Conservation (phyloP, 2,797 vertebrate genomes). For the Peromyscus nudipes region DNA sequence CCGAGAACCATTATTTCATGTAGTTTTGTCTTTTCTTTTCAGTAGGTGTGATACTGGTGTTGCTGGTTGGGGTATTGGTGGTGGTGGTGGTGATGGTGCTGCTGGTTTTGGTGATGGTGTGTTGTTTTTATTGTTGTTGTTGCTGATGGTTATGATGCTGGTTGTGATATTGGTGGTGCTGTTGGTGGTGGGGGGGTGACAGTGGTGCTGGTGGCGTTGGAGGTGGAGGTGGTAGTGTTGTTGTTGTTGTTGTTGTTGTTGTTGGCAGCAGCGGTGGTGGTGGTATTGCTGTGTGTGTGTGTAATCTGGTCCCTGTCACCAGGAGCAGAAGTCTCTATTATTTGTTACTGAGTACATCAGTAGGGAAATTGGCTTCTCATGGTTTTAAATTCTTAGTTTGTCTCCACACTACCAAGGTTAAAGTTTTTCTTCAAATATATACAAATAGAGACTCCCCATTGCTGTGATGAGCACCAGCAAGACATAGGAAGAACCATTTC, state of each 20-base stretch:
- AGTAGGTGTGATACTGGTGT: neutral
- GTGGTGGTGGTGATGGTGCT: neutral
- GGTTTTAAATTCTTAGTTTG: slow-evolving; percentile 21
- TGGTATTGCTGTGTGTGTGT: neutral
- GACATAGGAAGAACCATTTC: neutral
- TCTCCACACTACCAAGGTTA: neutral
- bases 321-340: neutral
- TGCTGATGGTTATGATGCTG: neutral
- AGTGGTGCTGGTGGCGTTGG: neutral
- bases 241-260: neutral
- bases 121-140: neutral
- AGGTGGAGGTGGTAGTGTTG: neutral
- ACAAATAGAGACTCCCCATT: neutral
- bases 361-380: neutral
- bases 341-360: neutral
- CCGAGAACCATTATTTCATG: neutral
- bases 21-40: slow-evolving; percentile 15
- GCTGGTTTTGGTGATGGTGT: neutral
- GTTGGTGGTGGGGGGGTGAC: neutral
- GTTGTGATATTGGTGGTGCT: neutral
- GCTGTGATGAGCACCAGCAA: neutral
- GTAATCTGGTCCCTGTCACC: neutral
- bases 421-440: neutral
- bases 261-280: neutral
- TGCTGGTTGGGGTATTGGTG: neutral